Percentiles rank a stretch among this genome's conserved stretches.
Evolutionary conservation across 1,140 invertebrate species (phyloP).

Genomic region (Aphelinus certus): DNA sequence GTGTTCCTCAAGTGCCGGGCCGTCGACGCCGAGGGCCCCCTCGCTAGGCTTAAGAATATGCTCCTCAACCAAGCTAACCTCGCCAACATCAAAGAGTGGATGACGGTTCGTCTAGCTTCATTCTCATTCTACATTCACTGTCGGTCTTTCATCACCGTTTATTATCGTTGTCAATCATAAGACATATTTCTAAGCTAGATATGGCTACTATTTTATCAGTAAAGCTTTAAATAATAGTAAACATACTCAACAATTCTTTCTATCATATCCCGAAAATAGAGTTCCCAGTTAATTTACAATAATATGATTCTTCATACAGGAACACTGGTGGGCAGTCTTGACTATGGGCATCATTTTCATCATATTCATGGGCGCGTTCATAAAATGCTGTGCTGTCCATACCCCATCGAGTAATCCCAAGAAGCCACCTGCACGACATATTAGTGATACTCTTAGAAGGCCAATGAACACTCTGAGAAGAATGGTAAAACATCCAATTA

Average conservation of each 20-base stretch:
- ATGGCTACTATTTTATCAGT: too few relatives aligned
- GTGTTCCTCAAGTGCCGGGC: conserved; percentile 97
- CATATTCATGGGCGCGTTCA: conserved; percentile 97
- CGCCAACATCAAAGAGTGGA: conserved; percentile 85
- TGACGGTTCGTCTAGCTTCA: conserved; percentile 70
- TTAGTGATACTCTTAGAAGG: conserved; percentile 86
- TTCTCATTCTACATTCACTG: too few relatives aligned
- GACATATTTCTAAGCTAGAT: too few relatives aligned
- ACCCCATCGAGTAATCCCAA: conserved; percentile 98
- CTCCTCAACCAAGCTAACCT: conserved; percentile 93
- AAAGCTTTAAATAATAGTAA: too few relatives aligned
- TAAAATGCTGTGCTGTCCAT: conserved; percentile 99
- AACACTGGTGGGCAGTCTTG: conserved; percentile 97
- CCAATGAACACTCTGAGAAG: conserved; percentile 89
- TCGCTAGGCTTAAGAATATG: conserved; percentile 95
- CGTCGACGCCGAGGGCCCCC: conserved; percentile 97
- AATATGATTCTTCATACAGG: conserved; percentile 65
- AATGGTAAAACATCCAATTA: conserved; percentile 69
- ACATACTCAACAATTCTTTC: too few relatives aligned
- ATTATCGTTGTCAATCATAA: too few relatives aligned
- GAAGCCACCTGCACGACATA: conserved; percentile 83
- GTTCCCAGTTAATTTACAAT: too few relatives aligned
- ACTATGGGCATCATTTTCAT: conserved; percentile 91
- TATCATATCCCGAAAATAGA: too few relatives aligned
- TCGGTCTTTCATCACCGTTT: too few relatives aligned